Evolutionary conservation across 2,888 invertebrate genomes (phyloP).

Genomic region (Drosophila quasianomalipes): DNA sequence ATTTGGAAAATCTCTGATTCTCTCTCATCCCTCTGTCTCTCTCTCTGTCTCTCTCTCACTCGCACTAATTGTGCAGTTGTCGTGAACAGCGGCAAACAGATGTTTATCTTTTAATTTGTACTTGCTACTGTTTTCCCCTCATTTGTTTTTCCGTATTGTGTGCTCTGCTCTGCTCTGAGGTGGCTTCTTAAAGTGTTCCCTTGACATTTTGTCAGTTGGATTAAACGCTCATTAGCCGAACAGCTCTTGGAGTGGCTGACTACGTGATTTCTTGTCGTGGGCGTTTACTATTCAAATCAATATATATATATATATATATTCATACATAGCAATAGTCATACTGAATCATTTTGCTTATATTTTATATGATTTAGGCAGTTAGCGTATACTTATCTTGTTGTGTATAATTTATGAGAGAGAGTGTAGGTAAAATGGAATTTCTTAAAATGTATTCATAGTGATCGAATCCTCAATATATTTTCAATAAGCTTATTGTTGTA

Average conservation of each 20-base stretch:
- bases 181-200: conserved; percentile 54
- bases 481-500: not conserved
- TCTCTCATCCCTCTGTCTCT: not conserved
- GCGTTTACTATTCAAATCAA: conserved; percentile 5
- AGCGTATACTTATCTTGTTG: not conserved
- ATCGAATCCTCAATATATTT: not conserved
- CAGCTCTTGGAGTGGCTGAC: conserved; percentile 26
- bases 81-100: conserved; percentile 48
- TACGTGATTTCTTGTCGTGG: conserved; percentile 9
- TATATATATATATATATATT: not conserved
- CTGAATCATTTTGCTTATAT: not conserved
- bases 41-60: conserved; percentile 3
- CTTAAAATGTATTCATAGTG: not conserved
- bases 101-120: conserved; percentile 65
- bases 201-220: conserved; percentile 72
- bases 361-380: not conserved
- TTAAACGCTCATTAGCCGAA: conserved; percentile 70
- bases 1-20: conserved; percentile 12
- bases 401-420: not conserved
- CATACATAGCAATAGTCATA: not conserved
- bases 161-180: conserved; percentile 16
- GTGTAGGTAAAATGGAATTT: not conserved
- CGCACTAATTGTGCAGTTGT: conserved; percentile 34
- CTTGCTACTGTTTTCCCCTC: conserved; percentile 11
- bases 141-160: conserved; percentile 18